Conservation (phyloP, 1,140 invertebrate species). For the Nebria ingens region DNA sequence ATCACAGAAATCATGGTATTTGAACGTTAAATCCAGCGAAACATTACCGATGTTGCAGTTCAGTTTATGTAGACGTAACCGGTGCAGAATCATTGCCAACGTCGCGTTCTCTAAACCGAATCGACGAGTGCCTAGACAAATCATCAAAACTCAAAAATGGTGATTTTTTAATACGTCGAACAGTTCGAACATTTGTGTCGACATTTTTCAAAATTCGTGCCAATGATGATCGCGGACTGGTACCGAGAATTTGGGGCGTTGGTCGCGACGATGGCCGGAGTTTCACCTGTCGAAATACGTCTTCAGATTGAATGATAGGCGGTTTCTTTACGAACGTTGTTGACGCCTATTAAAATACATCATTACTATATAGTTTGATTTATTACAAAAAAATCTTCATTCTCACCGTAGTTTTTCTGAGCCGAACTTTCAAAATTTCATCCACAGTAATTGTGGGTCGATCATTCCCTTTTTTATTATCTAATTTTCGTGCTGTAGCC, state of each 20-base stretch:
- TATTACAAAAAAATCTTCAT: neutral
- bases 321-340: neutral
- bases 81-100: neutral
- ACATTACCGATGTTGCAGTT: no score
- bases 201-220: neutral
- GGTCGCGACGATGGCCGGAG: neutral
- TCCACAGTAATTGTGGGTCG: neutral
- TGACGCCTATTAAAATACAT: neutral
- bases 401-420: neutral
- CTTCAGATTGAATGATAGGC: neutral
- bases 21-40: no score
- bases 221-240: neutral
- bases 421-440: neutral
- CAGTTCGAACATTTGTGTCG: neutral
- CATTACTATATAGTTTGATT: neutral
- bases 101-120: neutral
- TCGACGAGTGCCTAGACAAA: neutral
- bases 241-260: neutral
- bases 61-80: no score
- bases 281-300: neutral
- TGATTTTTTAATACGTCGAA: neutral
- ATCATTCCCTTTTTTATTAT: neutral
- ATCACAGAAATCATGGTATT: no score
- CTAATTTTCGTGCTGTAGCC: neutral
- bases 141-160: neutral